These are phyloP conservation scores for Mus spretus DNA, from an alignment of 2,797 vertebrate genomes.

Conservation along the genomic window DNA sequence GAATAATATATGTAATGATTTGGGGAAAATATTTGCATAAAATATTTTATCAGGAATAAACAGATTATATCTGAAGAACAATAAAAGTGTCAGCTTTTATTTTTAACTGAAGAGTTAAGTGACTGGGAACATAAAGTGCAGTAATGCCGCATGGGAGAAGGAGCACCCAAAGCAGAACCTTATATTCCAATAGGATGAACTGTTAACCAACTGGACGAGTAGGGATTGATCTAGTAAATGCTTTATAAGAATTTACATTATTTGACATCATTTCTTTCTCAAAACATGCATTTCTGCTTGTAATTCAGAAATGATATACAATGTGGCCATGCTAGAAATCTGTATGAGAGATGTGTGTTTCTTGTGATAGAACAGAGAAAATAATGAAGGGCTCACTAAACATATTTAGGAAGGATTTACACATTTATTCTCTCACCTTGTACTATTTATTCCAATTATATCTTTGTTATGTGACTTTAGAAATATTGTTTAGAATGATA, in stretches of 20 bases:
- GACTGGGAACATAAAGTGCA: accelerated
- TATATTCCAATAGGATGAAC: not conserved
- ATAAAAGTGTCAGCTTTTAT: not conserved
- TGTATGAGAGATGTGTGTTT: not conserved
- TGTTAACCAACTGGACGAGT: not conserved
- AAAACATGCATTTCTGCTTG: not conserved
- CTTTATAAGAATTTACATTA: not conserved
- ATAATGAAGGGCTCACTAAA: not conserved
- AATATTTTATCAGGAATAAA: not conserved
- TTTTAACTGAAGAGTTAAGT: not conserved
- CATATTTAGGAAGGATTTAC: not conserved
- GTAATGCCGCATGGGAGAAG: not conserved
- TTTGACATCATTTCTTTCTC: not conserved
- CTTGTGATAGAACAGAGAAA: not conserved
- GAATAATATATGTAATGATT: not conserved
- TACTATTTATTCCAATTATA: not conserved
- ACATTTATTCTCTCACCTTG: not conserved
- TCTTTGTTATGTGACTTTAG: not conserved
- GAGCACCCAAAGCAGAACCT: accelerated
- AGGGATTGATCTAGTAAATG: not conserved
- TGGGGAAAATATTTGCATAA: not conserved
- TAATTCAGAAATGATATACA: not conserved
- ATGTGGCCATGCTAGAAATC: not conserved
- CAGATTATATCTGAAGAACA: not conserved
- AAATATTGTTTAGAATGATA: not conserved